phyloP scores from a whole-genome alignment of 1,140 invertebrate species.

The Eumaeus atala region DNA sequence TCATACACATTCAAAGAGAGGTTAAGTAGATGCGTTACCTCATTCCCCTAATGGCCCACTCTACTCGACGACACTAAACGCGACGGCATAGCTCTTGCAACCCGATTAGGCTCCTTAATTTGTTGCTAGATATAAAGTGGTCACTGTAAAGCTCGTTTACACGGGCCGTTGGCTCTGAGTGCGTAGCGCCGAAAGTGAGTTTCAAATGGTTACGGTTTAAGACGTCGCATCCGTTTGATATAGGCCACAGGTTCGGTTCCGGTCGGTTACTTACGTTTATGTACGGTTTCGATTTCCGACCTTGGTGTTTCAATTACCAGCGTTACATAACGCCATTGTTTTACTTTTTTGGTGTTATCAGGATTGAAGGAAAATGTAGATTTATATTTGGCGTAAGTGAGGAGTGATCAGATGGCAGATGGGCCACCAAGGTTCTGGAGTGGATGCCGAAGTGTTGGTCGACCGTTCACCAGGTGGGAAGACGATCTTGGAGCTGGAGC shows the following conservation, averaged over 20 bases:
- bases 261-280: conserved; percentile 51
- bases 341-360: conserved; percentile 28
- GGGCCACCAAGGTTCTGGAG: too few relatives aligned
- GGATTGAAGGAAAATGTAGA: conserved; percentile 15
- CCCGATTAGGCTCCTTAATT: too few relatives aligned
- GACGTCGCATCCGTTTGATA: conserved; percentile 54
- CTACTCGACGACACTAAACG: too few relatives aligned
- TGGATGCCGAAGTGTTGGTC: too few relatives aligned
- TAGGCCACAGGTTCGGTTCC: conserved; percentile 51
- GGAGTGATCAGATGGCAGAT: too few relatives aligned
- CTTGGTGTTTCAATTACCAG: conserved; percentile 43
- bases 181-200: conserved; percentile 48
- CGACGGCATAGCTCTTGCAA: too few relatives aligned
- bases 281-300: conserved; percentile 57
- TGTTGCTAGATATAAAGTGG: not conserved
- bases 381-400: not conserved
- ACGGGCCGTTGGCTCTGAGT: conserved; percentile 41
- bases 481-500: too few relatives aligned
- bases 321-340: conserved; percentile 35
- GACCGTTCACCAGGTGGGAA: too few relatives aligned
- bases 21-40: too few relatives aligned
- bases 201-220: conserved; percentile 40
- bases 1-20: too few relatives aligned
- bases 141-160: conserved; percentile 45
- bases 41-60: too few relatives aligned